phyloP scores from a whole-genome alignment of 1,140 invertebrate genomes.

The Drosophila aff. region DNA sequence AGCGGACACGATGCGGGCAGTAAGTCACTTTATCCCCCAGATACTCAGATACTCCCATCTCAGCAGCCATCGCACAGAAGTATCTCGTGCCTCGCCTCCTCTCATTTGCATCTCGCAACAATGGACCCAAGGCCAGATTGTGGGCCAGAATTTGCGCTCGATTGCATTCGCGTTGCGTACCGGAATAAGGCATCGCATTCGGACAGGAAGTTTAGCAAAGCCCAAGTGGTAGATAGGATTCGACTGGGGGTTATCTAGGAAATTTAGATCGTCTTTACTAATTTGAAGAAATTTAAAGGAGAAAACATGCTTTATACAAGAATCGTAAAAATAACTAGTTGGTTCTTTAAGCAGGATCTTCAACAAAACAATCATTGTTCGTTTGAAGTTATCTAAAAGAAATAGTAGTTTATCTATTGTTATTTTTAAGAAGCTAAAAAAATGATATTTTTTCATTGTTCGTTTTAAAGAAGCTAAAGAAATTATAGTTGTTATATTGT shows the following conservation, averaged over 20 bases:
- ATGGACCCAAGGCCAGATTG: conserved; percentile 45
- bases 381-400: too few species aligned
- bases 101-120: conserved; percentile 31
- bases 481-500: not conserved
- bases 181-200: conserved; percentile 31
- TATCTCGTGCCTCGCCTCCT: conserved; percentile 25
- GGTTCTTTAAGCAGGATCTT: too few species aligned
- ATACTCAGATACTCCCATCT: conserved; percentile 20
- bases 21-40: conserved; percentile 60
- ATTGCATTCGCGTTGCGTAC: conserved; percentile 69
- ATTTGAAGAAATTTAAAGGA: too few species aligned
- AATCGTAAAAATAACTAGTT: not conserved
- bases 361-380: too few species aligned
- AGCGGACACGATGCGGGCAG: conserved; percentile 77
- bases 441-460: too few species aligned
- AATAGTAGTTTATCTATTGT: too few species aligned
- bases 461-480: not conserved
- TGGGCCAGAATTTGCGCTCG: conserved; percentile 63
- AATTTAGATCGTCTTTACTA: not conserved
- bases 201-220: conserved; percentile 46
- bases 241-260: not conserved
- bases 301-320: not conserved
- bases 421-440: not conserved
- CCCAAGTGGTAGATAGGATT: not conserved
- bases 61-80: conserved; percentile 13